Evolutionary conservation across 2,797 vertebrate species (phyloP), one percentile per base, ranked within the genome.

Genomic region (Craterocephalus amniculus): DNA sequence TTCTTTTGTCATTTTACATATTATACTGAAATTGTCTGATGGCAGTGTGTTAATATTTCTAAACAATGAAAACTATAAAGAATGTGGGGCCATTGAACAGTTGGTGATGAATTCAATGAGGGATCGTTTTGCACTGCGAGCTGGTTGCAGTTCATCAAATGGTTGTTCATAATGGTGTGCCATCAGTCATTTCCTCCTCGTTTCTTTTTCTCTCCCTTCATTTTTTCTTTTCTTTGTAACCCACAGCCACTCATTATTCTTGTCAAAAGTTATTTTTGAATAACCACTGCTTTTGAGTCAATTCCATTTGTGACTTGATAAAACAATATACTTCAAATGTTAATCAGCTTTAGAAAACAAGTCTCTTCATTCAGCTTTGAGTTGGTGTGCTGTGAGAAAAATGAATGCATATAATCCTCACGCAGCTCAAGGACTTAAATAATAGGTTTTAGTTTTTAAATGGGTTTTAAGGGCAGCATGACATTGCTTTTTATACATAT

Each of bases 261-360:
- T 34, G 56, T 69, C 59, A 75, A 40, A 6, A 51, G 58, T 48
- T 45, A 40, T n/a, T 65, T 63, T 51, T 58, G 20, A 63, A 71
- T 49, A 69, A 56, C 16, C 35, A 20, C n/a, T 70, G 71, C 65
- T 55, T 78, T 35, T 58, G 48, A 72, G 27, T 70, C 59, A 22
- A 54, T 40, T 78, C 72, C 60, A 35, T 60, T 24, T 74, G 67
- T 73, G 67, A 76, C 58, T 48, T 26, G 11, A 40, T 58, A 60
- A 65, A 71, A 72, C 35, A 38, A 79, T 58, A n/a, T 48, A 62
- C 64, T 78, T 40, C 66, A 67, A 78, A 78, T 78, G 80, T 71
- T 70, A 78, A 75, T 51, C 58, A 69, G 64, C 40, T 84, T 84
- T 63, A 58, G 58, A 62, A 61, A 64, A 63, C 51, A 43, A 48